phyloP scores from a whole-genome alignment of 2,113 vertebrate species.

The Pedionomus torquatus region DNA sequence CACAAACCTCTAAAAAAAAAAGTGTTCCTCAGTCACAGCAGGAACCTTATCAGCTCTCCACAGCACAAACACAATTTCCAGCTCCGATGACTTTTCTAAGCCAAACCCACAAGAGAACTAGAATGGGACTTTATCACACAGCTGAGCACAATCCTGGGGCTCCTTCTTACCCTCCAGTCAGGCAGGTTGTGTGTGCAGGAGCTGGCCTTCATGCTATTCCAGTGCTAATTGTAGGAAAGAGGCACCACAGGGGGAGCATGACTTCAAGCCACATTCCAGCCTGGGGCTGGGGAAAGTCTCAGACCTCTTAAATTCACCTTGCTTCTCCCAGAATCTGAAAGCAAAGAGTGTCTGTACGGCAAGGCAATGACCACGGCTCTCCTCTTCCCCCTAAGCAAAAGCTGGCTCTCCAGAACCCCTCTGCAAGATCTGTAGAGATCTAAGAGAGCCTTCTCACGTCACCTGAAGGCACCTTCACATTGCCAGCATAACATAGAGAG shows the following conservation, averaged over 20 bases:
- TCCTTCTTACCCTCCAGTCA: not conserved
- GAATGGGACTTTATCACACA: not conserved
- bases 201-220: not conserved
- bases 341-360: fast-evolving
- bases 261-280: not conserved
- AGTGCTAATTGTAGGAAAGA: not conserved
- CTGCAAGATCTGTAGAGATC: not conserved
- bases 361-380: not conserved
- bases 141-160: not conserved
- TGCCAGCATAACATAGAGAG: fast-evolving
- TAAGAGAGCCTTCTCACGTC: not conserved
- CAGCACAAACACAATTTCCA: not conserved
- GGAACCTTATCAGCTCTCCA: not conserved
- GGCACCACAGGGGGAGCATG: not conserved
- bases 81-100: not conserved
- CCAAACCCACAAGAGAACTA: not conserved
- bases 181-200: not conserved
- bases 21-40: not conserved
- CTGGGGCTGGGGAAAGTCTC: not conserved
- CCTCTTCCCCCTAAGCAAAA: not conserved
- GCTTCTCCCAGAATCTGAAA: not conserved
- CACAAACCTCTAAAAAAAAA: not conserved
- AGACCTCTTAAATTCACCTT: not conserved
- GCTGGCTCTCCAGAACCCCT: not conserved
- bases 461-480: not conserved